Evolutionary conservation across 2,797 vertebrate genomes (phyloP).

Genomic region (Cuniculus paca): DNA sequence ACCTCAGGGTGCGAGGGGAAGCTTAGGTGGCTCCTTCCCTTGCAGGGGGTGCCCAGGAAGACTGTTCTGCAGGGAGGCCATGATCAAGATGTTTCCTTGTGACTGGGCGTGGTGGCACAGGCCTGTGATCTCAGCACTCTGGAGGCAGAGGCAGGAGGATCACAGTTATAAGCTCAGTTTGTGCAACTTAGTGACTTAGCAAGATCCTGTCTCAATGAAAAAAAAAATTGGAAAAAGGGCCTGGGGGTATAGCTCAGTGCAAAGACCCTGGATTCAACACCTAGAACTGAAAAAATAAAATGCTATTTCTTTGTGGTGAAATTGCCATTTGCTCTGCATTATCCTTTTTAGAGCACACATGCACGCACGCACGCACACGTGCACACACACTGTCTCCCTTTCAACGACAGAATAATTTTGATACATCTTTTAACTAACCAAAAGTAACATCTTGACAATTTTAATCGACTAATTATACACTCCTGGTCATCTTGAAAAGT

Average conservation of each 20-base stretch:
- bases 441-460: slow-evolving; percentile 89
- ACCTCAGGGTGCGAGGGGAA: not conserved
- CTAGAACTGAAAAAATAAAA: not conserved
- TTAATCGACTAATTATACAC: slow-evolving; percentile 88
- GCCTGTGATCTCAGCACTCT: not conserved
- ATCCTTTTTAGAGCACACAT: slow-evolving; percentile 50
- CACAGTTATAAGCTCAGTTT: not conserved
- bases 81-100: not conserved
- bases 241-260: not conserved
- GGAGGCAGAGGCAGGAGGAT: not conserved
- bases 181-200: not conserved
- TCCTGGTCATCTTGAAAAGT: slow-evolving; percentile 87
- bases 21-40: rapidly evolving
- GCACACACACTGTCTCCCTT: slow-evolving; percentile 28
- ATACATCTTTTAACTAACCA: slow-evolving; percentile 88
- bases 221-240: not conserved
- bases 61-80: not conserved
- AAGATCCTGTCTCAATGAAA: not conserved
- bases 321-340: slow-evolving; percentile 58
- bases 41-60: rapidly evolving
- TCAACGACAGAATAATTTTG: slow-evolving; percentile 84
- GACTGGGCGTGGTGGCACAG: not conserved
- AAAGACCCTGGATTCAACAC: not conserved
- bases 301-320: not conserved
- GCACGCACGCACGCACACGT: not conserved